phyloP scores from a whole-genome alignment of 2,797 vertebrate species.

The Loriculus beryllinus region DNA sequence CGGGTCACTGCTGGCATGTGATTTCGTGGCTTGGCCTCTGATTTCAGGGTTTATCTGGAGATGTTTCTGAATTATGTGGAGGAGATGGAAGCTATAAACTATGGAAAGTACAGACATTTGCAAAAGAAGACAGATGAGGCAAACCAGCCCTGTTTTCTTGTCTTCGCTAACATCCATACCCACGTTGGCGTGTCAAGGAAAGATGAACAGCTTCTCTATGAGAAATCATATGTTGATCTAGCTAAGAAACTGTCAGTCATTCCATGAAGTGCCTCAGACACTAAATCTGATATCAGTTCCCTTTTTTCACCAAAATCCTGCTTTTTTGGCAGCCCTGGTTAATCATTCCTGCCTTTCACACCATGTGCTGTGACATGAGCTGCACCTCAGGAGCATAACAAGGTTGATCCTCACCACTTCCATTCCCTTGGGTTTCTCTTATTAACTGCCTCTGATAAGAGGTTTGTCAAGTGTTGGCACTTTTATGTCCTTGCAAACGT shows the following conservation, averaged over 20 bases:
- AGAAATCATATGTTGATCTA: neutral
- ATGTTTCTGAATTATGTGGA: neutral
- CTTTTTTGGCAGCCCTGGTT: neutral
- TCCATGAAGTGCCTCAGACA: neutral
- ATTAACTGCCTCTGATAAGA: neutral
- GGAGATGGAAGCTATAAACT: neutral
- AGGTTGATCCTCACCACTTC: neutral
- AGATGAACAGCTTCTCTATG: neutral
- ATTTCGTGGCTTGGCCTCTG: neutral
- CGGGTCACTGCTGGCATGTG: neutral
- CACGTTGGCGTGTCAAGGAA: accelerated
- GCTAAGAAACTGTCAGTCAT: constrained; percentile 3
- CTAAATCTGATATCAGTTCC: neutral
- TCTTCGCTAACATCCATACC: neutral
- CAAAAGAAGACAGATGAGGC: neutral
- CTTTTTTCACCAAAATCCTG: neutral
- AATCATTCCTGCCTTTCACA: neutral
- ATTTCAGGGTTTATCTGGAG: neutral
- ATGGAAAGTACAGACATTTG: neutral
- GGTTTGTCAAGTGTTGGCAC: neutral
- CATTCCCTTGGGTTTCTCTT: neutral
- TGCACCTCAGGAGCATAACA: accelerated
- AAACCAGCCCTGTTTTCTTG: neutral
- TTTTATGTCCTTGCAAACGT: neutral
- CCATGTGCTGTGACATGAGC: accelerated